Evolutionary conservation across 2,113 vertebrate species (phyloP).

Genomic region (Sapayoa aenigma): DNA sequence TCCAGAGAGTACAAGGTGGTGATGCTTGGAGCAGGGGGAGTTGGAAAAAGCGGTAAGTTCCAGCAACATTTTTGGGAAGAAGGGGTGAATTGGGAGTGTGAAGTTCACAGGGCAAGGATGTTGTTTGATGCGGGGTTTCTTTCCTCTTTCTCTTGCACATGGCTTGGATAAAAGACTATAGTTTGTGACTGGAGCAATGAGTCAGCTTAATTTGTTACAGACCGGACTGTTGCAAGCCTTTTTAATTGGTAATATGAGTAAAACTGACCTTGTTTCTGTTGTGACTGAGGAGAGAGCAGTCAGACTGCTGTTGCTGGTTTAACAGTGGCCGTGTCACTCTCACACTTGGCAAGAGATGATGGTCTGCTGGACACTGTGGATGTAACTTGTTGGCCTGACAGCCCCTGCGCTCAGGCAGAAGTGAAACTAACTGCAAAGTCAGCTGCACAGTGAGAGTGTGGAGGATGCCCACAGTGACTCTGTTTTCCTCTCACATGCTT

Average conservation of each 20-base stretch:
- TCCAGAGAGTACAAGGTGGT: constrained; percentile 77
- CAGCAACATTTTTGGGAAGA: background rate
- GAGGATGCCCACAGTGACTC: background rate
- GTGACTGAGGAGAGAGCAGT: background rate
- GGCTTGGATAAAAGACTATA: background rate
- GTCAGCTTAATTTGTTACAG: constrained; percentile 34
- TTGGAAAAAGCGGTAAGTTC: constrained; percentile 79
- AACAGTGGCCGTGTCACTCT: background rate
- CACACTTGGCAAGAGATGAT: background rate
- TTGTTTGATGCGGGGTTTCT: background rate
- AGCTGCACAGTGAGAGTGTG: background rate
- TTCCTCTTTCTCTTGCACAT: background rate
- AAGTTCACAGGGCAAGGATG: background rate
- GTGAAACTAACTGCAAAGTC: background rate
- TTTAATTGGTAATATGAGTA: background rate
- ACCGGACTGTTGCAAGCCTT: background rate
- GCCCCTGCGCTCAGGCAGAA: background rate
- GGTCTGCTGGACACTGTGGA: background rate
- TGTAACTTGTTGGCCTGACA: background rate
- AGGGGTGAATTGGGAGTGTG: background rate
- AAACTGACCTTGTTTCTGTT: background rate
- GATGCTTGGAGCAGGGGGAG: constrained; percentile 77
- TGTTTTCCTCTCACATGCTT: background rate
- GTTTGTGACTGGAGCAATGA: background rate
- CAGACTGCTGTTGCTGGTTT: background rate